These are phyloP conservation scores for Cirrhinus molitorella DNA, from an alignment of 2,797 vertebrate genomes.

Conservation along the genomic window DNA sequence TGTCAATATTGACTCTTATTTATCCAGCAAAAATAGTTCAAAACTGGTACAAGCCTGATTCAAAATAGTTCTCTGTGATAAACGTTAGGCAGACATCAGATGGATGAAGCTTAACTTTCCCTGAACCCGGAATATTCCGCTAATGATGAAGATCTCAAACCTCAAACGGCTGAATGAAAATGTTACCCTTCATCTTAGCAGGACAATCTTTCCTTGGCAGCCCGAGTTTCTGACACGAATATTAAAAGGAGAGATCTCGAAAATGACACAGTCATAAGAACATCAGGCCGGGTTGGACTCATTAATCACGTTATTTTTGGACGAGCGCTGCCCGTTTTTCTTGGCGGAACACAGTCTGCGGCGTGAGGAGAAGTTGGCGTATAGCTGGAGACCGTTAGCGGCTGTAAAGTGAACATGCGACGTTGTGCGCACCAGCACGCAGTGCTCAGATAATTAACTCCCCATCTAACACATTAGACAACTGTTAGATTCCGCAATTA, in stretches of 20 bases:
- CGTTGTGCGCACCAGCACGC: slow-evolving; percentile 22
- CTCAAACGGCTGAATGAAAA: slow-evolving; percentile 31
- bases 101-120: neutral
- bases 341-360: neutral
- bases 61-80: neutral
- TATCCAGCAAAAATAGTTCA: neutral
- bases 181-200: neutral
- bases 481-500: slow-evolving; percentile 54
- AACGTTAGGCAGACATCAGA: neutral
- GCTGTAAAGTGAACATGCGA: neutral
- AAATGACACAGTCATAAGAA: slow-evolving; percentile 26
- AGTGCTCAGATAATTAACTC: slow-evolving; percentile 56
- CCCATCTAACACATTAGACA: slow-evolving; percentile 46
- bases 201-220: slow-evolving; percentile 16
- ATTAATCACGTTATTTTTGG: slow-evolving; percentile 49
- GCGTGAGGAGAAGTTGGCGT: neutral
- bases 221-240: slow-evolving; percentile 28
- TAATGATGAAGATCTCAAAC: slow-evolving; percentile 33
- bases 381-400: neutral
- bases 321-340: slow-evolving; percentile 9
- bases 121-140: slow-evolving; percentile 6
- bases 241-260: slow-evolving; percentile 25
- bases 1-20: neutral
- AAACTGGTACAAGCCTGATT: neutral
- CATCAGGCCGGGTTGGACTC: slow-evolving; percentile 8